Evolutionary conservation across 2,888 invertebrate species (phyloP), one percentile per base, ranked within the genome.

Genomic region (Aphidoletes aphidimyza): DNA sequence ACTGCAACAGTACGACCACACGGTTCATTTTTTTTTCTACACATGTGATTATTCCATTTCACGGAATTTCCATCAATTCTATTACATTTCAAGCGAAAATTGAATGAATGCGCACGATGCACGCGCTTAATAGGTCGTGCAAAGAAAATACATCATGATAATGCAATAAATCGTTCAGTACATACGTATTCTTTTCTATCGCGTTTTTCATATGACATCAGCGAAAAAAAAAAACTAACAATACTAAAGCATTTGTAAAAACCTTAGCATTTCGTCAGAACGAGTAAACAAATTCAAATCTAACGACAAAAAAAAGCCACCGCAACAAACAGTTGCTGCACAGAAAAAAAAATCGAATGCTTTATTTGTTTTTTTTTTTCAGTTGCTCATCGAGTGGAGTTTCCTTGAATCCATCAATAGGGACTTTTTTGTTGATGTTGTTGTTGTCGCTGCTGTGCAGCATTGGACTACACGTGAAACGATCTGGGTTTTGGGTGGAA

Each of bases 141-240:
- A 69, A 69, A 69, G 69, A 69, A 69, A 69, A 69, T 30, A 69
- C 69, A 69, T 69, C 69, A 69, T 69, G 69, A 69, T 69, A 69
- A 11, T 69, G 34, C 34, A 69, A 69, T 69, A 69, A 69, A 69
- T 69, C 34, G 30, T 69, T 30, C 69, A 54, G 47, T 47, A 54
- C 54, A 22, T 54, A 30, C 30, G 30, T 22, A 26, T 54, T 54
- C 54, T 54, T 2, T 5, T 39, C 39, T 39, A 39, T 39, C 39
- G 47, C 17, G 6, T 19, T 17, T 47, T 47, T 47, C 69, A 69
- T 30, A 69, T 69, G 69, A 69, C 69, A 69, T 30, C 69, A 69
- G 69, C 69, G 30, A 30, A 69, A 54, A 26, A 54, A 26, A 22
- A 54, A 47, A 17, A 47, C 2, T 39, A 39, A 39, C 39, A 39